Percentiles rank a stretch among this genome's conserved stretches.
phyloP scores from a whole-genome alignment of 1,140 invertebrate species.

The Thaumetopoea pityocampa region DNA sequence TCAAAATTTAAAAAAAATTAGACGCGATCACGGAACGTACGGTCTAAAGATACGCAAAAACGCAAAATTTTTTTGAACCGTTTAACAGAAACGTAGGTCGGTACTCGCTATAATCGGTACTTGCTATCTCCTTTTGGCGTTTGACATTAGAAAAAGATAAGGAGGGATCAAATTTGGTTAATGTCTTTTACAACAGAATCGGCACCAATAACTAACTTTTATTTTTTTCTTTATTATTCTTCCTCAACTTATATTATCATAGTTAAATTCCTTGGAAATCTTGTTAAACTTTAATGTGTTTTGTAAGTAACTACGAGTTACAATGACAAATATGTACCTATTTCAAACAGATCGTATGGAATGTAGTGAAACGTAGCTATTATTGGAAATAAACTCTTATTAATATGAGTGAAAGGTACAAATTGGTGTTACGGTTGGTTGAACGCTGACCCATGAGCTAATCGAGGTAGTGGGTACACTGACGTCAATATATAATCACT shows the following conservation, averaged over 20 bases:
- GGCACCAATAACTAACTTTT: too few species aligned
- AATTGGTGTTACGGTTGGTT: constrained; percentile 28
- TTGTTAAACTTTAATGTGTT: constrained; percentile 32
- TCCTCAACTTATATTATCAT: constrained; percentile 6
- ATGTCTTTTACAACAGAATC: too few species aligned
- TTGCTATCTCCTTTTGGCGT: too few species aligned
- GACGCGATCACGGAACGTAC: too few species aligned
- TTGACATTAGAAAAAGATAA: too few species aligned
- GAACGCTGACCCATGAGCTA: constrained; percentile 35
- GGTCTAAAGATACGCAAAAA: too few species aligned
- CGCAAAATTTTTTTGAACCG: too few species aligned
- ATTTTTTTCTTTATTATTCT: too few species aligned
- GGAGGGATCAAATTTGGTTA: too few species aligned
- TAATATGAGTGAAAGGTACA: constrained; percentile 31
- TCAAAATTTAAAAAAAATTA: too few species aligned
- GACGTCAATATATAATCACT: constrained; percentile 68
- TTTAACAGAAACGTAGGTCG: too few species aligned
- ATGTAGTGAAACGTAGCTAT: background rate
- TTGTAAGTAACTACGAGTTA: constrained; percentile 18
- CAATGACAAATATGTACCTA: constrained; percentile 16
- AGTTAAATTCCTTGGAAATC: constrained; percentile 56
- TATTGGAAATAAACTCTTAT: constrained; percentile 28
- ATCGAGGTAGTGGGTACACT: constrained; percentile 61
- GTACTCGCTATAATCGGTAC: too few species aligned
- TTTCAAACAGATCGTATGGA: constrained; percentile 21